Base-by-base conservation (phyloP, 2,113 vertebrate genomes). In the Psophia crepitans region DNA sequence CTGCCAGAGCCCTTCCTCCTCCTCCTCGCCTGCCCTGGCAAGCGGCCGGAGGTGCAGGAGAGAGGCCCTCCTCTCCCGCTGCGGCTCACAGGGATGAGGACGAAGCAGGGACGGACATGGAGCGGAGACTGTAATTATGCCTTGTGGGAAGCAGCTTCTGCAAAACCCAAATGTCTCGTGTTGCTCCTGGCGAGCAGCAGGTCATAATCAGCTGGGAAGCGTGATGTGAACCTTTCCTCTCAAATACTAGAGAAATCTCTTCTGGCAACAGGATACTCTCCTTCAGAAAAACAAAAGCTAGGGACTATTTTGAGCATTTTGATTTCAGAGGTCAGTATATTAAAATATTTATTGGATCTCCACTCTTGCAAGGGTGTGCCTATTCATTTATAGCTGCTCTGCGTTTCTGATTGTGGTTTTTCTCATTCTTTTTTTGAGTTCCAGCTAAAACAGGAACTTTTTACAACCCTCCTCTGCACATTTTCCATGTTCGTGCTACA, bases 41-140 rank as follows among this genome's bases (percentile, higher is more conserved):
- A 1, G 3, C 1, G 5, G 6, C 39, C 60, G 60, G 35, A 9
- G 18, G 8, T 27, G 30, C 35, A 39, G 60, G 43, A 48, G 16
- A 43, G 30, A 24, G 23, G 8, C 5, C 9, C 8, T 78, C 28
- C 71, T 28, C 35, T 76, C 61, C 20, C 8, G 2, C 66, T 70
- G 23, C 3, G 6, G 14, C 41, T 49, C 12, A 4, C 6, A 14
- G 41, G 35, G 69, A 61, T 1, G 5, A 30, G 18, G 65, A 18
- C 1, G 4, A 71, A 46, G 28, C 0, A 9, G 28, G 73, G 35
- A 23, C 0, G 8, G 53, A 63, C 1, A 2, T 23, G 49, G 43
- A 3, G 5, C 3, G 9, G n/a, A 33, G 11, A 28, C 28, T n/a
- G 33, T 8, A 61, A 1, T 24, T 51, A 14, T 0, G 5, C 14